Evolutionary conservation across 2,797 vertebrate species (phyloP).

Genomic region (Peromyscus melanophrys): DNA sequence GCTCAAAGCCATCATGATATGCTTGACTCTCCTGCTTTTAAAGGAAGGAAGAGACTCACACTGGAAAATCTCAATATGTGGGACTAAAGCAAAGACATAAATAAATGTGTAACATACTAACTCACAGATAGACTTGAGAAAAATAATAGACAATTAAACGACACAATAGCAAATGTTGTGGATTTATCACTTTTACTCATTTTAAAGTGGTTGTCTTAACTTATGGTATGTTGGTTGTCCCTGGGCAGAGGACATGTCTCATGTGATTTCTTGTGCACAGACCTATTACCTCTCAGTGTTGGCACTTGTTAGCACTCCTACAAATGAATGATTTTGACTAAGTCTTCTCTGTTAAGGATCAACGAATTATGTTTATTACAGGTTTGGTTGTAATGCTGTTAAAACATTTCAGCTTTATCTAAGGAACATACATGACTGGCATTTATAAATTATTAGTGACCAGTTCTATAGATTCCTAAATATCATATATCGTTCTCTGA

Average conservation of each 20-base stretch:
- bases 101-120: background rate
- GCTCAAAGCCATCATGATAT: background rate
- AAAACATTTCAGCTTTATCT: background rate
- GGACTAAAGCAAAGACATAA: background rate
- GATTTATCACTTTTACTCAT: background rate
- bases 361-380: background rate
- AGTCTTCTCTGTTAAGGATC: background rate
- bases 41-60: background rate
- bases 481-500: background rate
- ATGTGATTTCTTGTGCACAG: background rate
- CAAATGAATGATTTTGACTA: background rate
- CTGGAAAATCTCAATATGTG: background rate
- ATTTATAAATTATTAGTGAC: background rate
- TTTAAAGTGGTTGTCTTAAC: background rate
- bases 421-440: background rate
- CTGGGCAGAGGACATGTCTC: background rate
- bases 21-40: background rate
- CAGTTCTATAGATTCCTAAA: background rate
- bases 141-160: slow-evolving; percentile 29
- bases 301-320: background rate
- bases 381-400: background rate
- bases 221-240: background rate
- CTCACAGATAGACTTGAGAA: background rate
- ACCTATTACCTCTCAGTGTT: background rate
- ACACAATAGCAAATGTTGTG: background rate